Percentiles rank a stretch among this genome's conserved stretches.
phyloP scores from a whole-genome alignment of 2,888 invertebrate genomes.

The Drymonia ruficornis region DNA sequence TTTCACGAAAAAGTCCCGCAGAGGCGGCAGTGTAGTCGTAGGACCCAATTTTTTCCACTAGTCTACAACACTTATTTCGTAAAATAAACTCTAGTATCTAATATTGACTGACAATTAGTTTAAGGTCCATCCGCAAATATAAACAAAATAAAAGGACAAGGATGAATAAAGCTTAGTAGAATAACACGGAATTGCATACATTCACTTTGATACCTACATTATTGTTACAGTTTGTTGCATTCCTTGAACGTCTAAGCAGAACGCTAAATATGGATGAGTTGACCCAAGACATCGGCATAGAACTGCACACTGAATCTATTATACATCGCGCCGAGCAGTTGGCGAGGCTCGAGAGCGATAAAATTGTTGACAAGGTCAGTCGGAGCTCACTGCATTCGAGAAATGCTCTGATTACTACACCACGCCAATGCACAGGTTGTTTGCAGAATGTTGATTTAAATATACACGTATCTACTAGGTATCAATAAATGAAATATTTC shows the following conservation, averaged over 20 bases:
- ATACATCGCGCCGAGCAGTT: slow-evolving; percentile 94
- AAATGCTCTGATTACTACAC: slow-evolving; percentile 15
- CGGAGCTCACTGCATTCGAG: slow-evolving; percentile 6
- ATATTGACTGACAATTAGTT: no score
- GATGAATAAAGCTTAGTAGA: neutral
- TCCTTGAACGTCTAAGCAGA: slow-evolving; percentile 92
- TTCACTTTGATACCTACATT: slow-evolving; percentile 8
- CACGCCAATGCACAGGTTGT: neutral
- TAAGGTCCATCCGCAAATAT: no score
- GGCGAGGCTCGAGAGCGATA: slow-evolving; percentile 91
- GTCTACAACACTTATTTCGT: no score
- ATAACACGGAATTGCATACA: neutral
- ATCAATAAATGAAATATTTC: no score
- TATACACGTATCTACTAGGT: no score
- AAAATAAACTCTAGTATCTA: no score
- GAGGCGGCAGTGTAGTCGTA: no score
- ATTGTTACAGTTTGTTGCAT: slow-evolving; percentile 89
- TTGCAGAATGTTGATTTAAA: slow-evolving; percentile 5
- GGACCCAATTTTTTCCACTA: no score
- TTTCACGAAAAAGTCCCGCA: no score
- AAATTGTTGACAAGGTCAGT: slow-evolving; percentile 92
- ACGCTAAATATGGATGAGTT: slow-evolving; percentile 94
- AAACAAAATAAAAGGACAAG: no score
- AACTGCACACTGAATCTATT: slow-evolving; percentile 93
- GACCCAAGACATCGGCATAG: slow-evolving; percentile 91